phyloP scores from a whole-genome alignment of 2,113 vertebrate species.

The Ictalurus furcatus region DNA sequence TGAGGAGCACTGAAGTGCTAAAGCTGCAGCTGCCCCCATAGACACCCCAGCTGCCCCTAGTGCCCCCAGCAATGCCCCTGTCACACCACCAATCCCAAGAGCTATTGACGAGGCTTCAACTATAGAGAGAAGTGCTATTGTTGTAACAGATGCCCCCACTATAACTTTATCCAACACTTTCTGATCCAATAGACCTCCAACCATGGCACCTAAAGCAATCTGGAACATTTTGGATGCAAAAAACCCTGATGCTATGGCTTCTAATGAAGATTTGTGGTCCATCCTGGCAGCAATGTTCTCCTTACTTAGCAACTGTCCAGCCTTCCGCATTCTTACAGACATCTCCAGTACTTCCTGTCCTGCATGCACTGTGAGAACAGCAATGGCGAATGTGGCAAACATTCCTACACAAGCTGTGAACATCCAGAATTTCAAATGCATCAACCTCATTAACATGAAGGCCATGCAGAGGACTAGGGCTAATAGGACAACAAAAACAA shows the following conservation, averaged over 20 bases:
- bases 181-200: slow-evolving; percentile 62
- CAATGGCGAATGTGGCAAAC: slow-evolving; percentile 65
- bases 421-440: slow-evolving; percentile 70
- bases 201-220: slow-evolving; percentile 64
- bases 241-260: slow-evolving; percentile 64
- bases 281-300: slow-evolving; percentile 53
- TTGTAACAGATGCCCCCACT: slow-evolving; percentile 55
- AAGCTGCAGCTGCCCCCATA: slow-evolving; percentile 60
- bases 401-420: slow-evolving; percentile 66
- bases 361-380: slow-evolving; percentile 68
- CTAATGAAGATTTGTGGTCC: slow-evolving; percentile 57
- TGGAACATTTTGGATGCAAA: slow-evolving; percentile 66
- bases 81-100: slow-evolving; percentile 61
- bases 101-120: slow-evolving; percentile 41
- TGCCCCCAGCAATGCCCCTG: slow-evolving; percentile 65
- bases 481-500: slow-evolving; percentile 61
- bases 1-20: slow-evolving; percentile 59
- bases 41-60: slow-evolving; percentile 64
- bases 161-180: slow-evolving; percentile 56
- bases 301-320: slow-evolving; percentile 42
- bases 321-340: slow-evolving; percentile 49
- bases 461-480: slow-evolving; percentile 55
- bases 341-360: slow-evolving; percentile 57
- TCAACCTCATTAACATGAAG: slow-evolving; percentile 55
- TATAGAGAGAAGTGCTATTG: slow-evolving; percentile 48